Evolutionary conservation across 2,113 vertebrate genomes (phyloP).

Genomic region (Anoplopoma fimbria): DNA sequence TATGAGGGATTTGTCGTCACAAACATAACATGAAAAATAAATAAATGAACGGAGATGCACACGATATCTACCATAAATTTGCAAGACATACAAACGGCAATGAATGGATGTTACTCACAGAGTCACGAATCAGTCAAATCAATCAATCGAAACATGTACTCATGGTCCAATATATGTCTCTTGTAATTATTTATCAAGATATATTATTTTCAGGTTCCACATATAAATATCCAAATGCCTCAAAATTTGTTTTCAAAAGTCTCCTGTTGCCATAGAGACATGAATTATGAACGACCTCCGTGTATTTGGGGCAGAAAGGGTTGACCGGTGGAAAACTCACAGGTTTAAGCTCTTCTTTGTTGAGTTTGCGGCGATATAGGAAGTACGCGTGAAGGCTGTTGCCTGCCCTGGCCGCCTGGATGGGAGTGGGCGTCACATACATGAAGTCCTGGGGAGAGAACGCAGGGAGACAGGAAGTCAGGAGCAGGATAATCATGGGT

Average conservation of each 20-base stretch:
- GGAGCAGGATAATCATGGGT: not conserved
- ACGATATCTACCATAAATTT: slow-evolving; percentile 7
- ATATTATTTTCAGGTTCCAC: not conserved
- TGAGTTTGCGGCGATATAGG: slow-evolving; percentile 87
- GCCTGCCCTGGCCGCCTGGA: slow-evolving; percentile 89
- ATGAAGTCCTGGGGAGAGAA: slow-evolving; percentile 80
- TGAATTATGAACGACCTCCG: slow-evolving; percentile 1
- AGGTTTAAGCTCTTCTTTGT: slow-evolving; percentile 89
- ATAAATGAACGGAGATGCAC: slow-evolving; percentile 7
- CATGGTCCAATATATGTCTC: not conserved
- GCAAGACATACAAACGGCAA: slow-evolving; percentile 23
- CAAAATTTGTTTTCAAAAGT: not conserved
- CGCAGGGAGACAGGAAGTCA: not conserved
- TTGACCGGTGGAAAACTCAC: slow-evolving; percentile 77
- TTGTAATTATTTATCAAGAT: not conserved
- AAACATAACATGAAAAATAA: slow-evolving; percentile 7
- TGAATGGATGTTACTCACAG: slow-evolving; percentile 27
- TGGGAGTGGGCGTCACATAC: slow-evolving; percentile 86
- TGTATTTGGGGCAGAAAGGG: not conserved
- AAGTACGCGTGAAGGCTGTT: slow-evolving; percentile 88
- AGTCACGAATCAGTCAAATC: not conserved
- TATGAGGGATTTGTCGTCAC: slow-evolving; percentile 54
- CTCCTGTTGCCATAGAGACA: slow-evolving; percentile 26
- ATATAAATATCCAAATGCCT: slow-evolving; percentile 4
- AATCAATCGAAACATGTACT: not conserved